A percentile compares a stretch with the other conserved stretches of the same genome.
phyloP scores from a whole-genome alignment of 2,797 vertebrate genomes.

The Semotilus atromaculatus region DNA sequence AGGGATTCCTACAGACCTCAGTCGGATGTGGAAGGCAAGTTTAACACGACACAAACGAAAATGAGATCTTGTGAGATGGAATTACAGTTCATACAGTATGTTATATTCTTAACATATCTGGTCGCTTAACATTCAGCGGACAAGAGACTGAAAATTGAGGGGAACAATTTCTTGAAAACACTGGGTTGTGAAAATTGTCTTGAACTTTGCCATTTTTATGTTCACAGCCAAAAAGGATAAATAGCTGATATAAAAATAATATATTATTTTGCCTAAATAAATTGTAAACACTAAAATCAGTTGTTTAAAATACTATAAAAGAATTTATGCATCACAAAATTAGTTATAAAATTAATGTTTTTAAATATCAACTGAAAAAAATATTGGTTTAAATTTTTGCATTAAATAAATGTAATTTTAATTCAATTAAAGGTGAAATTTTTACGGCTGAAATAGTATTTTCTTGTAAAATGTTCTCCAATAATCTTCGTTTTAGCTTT shows the following conservation, averaged over 20 bases:
- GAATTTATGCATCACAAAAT: neutral
- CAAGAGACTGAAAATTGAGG: neutral
- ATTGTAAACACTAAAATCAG: neutral
- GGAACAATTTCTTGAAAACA: neutral
- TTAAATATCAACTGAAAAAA: neutral
- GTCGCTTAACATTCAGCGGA: neutral
- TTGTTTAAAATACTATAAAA: neutral
- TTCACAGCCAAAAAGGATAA: too few relatives aligned
- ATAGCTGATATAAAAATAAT: too few relatives aligned
- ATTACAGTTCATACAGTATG: neutral
- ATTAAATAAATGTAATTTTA: too few relatives aligned
- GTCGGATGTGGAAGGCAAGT: neutral
- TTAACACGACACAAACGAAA: neutral
- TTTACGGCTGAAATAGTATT: neutral
- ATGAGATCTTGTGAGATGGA: neutral
- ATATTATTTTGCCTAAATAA: neutral
- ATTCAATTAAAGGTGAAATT: neutral
- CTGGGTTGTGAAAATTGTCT: neutral
- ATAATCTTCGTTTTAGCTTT: neutral
- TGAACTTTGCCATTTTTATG: too few relatives aligned
- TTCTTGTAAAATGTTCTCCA: neutral
- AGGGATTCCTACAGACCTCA: neutral
- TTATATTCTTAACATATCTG: neutral
- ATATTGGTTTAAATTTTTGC: too few relatives aligned
- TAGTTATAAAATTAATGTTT: neutral